These are phyloP conservation scores for Syritta pipiens DNA, from an alignment of 2,888 invertebrate genomes.

Conservation along the genomic window DNA sequence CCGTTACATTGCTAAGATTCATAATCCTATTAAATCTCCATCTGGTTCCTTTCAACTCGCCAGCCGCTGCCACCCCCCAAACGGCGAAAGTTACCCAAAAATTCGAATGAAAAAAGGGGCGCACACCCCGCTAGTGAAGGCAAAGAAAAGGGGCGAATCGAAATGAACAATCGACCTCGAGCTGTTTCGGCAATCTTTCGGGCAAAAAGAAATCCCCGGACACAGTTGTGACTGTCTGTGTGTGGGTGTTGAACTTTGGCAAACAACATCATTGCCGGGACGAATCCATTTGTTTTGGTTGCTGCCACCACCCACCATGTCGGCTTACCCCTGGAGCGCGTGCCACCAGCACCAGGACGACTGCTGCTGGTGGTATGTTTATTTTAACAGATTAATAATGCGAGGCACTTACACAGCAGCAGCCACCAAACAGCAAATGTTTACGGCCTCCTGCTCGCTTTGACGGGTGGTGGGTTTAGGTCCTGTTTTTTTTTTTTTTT, in stretches of 20 bases:
- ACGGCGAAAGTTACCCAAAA: conserved; percentile 66
- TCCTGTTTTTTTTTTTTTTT: background rate
- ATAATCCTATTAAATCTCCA: conserved; percentile 70
- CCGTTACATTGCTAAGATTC: conserved; percentile 67
- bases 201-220: conserved; percentile 8
- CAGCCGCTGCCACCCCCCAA: conserved; percentile 61
- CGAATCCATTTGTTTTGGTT: conserved; percentile 68
- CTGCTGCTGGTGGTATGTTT: conserved; percentile 60
- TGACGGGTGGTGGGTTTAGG: conserved; percentile 5
- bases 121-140: conserved; percentile 30
- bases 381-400: conserved; percentile 69
- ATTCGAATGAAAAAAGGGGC: conserved; percentile 60
- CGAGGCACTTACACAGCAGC: conserved; percentile 51
- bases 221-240: too few relatives aligned
- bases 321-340: conserved; percentile 39
- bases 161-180: conserved; percentile 61
- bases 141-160: conserved; percentile 55
- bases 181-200: conserved; percentile 42
- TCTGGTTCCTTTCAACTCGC: conserved; percentile 70
- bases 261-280: conserved; percentile 59
- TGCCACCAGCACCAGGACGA: conserved; percentile 4
- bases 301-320: conserved; percentile 50
- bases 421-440: conserved; percentile 45
- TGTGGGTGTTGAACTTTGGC: conserved; percentile 35
- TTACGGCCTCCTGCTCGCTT: conserved; percentile 8